Evolutionary conservation across 1,140 invertebrate species (phyloP).

Genomic region (Drosophila bifasciata): DNA sequence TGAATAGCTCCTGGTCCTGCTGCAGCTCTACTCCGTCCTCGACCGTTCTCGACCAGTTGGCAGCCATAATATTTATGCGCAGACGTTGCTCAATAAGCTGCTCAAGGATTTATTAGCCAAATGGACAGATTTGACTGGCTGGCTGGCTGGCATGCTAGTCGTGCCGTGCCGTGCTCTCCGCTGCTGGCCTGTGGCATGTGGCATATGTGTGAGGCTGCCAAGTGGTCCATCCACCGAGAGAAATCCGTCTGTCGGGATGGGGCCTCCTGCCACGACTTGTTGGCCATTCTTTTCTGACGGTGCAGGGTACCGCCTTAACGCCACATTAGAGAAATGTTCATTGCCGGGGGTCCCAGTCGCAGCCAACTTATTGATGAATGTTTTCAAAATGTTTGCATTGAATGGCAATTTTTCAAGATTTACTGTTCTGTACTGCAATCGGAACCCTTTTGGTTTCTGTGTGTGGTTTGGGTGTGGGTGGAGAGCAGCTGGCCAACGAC

Average conservation of each 20-base stretch:
- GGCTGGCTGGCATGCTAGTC: conserved; percentile 37
- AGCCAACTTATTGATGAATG: conserved; percentile 77
- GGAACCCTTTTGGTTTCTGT: conserved; percentile 26
- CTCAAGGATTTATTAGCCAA: conserved; percentile 84
- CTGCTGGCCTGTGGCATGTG: conserved; percentile 27
- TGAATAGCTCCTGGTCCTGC: conserved; percentile 45
- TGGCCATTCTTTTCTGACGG: neutral
- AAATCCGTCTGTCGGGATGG: conserved; percentile 2
- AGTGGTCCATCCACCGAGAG: conserved; percentile 18
- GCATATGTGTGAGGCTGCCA: conserved; percentile 61
- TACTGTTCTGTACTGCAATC: conserved; percentile 58
- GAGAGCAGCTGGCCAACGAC: conserved; percentile 17
- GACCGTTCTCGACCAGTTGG: conserved; percentile 45
- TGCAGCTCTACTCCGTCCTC: neutral
- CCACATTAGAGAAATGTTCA: conserved; percentile 40
- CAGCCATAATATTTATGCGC: conserved; percentile 78
- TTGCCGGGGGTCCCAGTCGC: conserved; percentile 28
- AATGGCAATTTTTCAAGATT: conserved; percentile 83
- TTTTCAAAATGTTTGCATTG: conserved; percentile 79
- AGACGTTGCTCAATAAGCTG: conserved; percentile 83
- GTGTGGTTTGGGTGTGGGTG: neutral
- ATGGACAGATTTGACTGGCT: conserved; percentile 82
- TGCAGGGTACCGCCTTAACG: conserved; percentile 37
- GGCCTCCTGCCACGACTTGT: neutral
- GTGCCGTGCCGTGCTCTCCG: conserved; percentile 4